Percentiles rank a stretch among this genome's conserved stretches.
phyloP scores from a whole-genome alignment of 2,888 invertebrate species.

The Strigamia maritima region DNA sequence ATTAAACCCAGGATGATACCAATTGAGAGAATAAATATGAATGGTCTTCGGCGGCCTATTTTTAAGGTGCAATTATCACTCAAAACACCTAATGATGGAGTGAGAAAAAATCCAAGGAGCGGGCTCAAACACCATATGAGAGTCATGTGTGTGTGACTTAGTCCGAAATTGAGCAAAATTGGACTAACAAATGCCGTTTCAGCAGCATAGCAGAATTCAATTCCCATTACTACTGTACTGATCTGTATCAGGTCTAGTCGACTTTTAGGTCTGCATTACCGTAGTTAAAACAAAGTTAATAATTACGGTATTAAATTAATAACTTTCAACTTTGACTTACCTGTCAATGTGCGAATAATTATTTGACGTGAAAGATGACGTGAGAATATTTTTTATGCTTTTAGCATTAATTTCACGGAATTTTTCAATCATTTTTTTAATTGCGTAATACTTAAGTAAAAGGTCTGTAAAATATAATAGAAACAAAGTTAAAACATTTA shows the following conservation, averaged over 20 bases:
- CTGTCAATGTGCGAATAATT: background rate
- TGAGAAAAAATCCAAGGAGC: slow-evolving; percentile 87
- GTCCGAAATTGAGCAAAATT: slow-evolving; percentile 82
- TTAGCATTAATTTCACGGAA: no score
- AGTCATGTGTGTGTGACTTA: slow-evolving; percentile 90
- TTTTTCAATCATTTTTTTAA: no score
- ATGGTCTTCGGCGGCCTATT: slow-evolving; percentile 83
- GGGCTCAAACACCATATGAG: slow-evolving; percentile 94
- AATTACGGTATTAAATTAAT: background rate
- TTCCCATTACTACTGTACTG: slow-evolving; percentile 94
- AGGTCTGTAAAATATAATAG: no score
- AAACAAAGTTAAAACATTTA: no score
- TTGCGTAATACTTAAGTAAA: no score
- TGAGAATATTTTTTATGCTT: background rate
- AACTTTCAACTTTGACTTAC: background rate
- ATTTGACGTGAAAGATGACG: background rate
- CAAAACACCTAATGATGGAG: slow-evolving; percentile 84
- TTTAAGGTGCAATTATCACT: slow-evolving; percentile 81
- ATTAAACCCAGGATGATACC: slow-evolving; percentile 84
- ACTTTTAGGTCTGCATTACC: slow-evolving; percentile 65
- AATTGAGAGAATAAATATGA: slow-evolving; percentile 80
- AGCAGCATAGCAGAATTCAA: slow-evolving; percentile 95
- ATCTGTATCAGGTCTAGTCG: slow-evolving; percentile 76
- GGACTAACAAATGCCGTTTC: slow-evolving; percentile 97
- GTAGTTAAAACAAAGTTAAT: background rate